Conservation (phyloP, 2,888 invertebrate species). For the Rutpela maculata region DNA sequence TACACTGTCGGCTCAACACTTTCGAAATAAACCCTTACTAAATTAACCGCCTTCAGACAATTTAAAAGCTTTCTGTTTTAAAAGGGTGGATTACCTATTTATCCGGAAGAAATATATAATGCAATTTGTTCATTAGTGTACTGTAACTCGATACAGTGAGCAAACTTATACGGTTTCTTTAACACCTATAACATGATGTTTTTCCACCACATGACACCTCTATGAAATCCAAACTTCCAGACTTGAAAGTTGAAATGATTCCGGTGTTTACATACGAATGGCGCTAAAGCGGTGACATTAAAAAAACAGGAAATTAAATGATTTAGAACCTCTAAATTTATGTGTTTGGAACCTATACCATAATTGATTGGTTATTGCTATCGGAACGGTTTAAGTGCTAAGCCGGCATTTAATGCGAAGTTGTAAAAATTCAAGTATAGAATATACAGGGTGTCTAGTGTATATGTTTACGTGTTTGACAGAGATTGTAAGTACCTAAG, state of each 20-base stretch:
- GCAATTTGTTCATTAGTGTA: constrained; percentile 46
- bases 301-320: constrained; percentile 34
- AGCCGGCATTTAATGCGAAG: neutral
- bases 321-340: constrained; percentile 34
- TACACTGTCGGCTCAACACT: neutral
- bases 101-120: constrained; percentile 46
- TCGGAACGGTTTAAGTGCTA: neutral
- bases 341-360: constrained; percentile 20
- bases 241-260: constrained; percentile 4
- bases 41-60: constrained; percentile 34
- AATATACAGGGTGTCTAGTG: too few relatives aligned
- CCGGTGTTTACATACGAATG: constrained; percentile 19
- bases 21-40: constrained; percentile 2
- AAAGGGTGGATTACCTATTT: constrained; percentile 33
- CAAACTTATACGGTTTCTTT: constrained; percentile 45
- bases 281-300: neutral
- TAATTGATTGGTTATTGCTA: constrained; percentile 28
- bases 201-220: constrained; percentile 54
- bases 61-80: constrained; percentile 36
- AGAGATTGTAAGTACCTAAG: too few relatives aligned
- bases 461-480: too few relatives aligned
- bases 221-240: constrained; percentile 18
- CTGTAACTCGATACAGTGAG: constrained; percentile 26
- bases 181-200: constrained; percentile 54
- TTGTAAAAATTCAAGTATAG: neutral